These are phyloP conservation scores for Lochmaea capreae DNA, from an alignment of 2,888 invertebrate species.

Conservation along the genomic window DNA sequence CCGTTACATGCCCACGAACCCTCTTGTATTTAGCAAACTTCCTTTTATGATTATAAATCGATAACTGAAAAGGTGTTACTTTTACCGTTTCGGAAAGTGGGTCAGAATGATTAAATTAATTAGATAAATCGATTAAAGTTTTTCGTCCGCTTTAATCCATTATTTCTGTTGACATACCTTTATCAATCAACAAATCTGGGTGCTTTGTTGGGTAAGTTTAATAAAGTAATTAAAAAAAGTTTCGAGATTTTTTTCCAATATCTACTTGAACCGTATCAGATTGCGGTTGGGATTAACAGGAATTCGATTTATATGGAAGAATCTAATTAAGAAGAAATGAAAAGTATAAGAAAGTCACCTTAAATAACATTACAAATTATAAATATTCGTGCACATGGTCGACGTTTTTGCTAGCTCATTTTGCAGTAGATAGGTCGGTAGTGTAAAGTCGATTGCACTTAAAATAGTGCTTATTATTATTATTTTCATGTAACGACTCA, in stretches of 20 bases:
- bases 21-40: background rate
- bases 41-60: background rate
- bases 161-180: background rate
- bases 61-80: background rate
- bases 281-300: background rate
- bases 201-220: background rate
- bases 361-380: too few relatives aligned
- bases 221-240: background rate
- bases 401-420: too few relatives aligned
- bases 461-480: too few relatives aligned
- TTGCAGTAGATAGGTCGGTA: too few relatives aligned
- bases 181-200: background rate
- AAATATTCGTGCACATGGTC: too few relatives aligned
- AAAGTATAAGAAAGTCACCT: too few relatives aligned
- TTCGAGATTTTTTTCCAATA: background rate
- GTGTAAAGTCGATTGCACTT: too few relatives aligned
- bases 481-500: too few relatives aligned
- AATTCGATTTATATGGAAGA: too few relatives aligned
- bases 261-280: background rate
- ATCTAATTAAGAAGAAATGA: too few relatives aligned
- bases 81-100: background rate
- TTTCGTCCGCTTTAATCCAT: background rate
- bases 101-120: background rate
- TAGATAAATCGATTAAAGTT: background rate
- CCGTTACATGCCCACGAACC: background rate